These are phyloP conservation scores for Pomatostomus ruficeps DNA, from an alignment of 2,113 vertebrate species.

Conservation along the genomic window DNA sequence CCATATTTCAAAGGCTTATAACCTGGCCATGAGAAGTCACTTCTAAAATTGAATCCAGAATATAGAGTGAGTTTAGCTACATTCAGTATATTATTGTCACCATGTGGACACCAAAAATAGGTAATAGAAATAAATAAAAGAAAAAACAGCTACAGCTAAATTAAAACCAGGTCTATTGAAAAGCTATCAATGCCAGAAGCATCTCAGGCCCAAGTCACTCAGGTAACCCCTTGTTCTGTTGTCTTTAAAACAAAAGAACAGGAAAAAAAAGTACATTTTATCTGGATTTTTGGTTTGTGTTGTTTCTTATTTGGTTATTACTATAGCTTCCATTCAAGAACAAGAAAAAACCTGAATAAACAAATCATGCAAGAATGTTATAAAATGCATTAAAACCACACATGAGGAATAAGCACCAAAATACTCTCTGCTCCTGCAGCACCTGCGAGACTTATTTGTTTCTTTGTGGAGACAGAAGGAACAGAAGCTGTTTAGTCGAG, in stretches of 20 bases:
- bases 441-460: neutral
- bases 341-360: neutral
- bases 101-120: neutral
- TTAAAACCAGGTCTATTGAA: neutral
- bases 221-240: neutral
- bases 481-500: rapidly evolving
- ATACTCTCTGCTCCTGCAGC: neutral
- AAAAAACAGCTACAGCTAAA: neutral
- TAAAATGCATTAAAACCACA: neutral
- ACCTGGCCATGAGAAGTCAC: slow-evolving; percentile 59
- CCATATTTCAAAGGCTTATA: slow-evolving; percentile 58
- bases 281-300: neutral
- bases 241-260: neutral
- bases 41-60: slow-evolving; percentile 60
- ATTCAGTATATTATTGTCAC: neutral
- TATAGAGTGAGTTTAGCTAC: slow-evolving; percentile 25
- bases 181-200: neutral
- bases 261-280: neutral
- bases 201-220: neutral
- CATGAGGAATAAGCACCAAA: neutral
- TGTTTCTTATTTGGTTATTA: neutral
- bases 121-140: neutral
- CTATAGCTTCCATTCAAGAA: neutral
- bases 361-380: neutral
- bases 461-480: neutral